A percentile compares a stretch with the other conserved stretches of the same genome.
These are phyloP conservation scores for Brachyhypopomus occidentalis DNA, from an alignment of 2,113 vertebrate species.

Conservation along the genomic window DNA sequence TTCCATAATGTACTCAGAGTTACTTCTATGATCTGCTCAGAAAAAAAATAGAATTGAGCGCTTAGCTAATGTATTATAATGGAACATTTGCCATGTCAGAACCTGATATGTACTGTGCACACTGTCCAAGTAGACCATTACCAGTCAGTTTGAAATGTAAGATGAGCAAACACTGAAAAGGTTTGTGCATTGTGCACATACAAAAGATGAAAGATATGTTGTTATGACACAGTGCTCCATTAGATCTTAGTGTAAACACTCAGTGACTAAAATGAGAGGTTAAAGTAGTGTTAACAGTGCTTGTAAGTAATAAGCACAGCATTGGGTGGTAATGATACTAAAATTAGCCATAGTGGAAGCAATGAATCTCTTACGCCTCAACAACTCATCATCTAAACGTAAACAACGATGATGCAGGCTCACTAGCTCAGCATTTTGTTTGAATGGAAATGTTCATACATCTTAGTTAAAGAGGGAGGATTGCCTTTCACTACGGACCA, in stretches of 20 bases:
- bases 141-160: not conserved
- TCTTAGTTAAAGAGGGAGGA: not conserved
- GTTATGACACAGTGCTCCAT: no score
- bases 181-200: not conserved
- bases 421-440: not conserved
- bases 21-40: not conserved
- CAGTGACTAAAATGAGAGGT: not conserved
- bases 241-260: not conserved
- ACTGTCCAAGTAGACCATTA: constrained; percentile 14
- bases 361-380: no score
- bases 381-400: no score
- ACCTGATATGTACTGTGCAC: constrained; percentile 13
- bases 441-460: not conserved
- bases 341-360: no score
- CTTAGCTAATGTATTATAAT: constrained; percentile 42
- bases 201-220: not conserved
- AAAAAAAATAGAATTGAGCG: constrained; percentile 2
- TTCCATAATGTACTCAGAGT: constrained; percentile 10
- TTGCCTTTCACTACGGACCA: not conserved
- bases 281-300: not conserved
- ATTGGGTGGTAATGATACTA: no score
- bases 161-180: not conserved
- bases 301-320: not conserved
- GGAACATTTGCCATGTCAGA: constrained; percentile 8
- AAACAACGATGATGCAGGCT: no score